Percentiles rank a stretch among this genome's conserved stretches.
Conservation (phyloP, 1,140 invertebrate species). For the Ephestia elutella region DNA sequence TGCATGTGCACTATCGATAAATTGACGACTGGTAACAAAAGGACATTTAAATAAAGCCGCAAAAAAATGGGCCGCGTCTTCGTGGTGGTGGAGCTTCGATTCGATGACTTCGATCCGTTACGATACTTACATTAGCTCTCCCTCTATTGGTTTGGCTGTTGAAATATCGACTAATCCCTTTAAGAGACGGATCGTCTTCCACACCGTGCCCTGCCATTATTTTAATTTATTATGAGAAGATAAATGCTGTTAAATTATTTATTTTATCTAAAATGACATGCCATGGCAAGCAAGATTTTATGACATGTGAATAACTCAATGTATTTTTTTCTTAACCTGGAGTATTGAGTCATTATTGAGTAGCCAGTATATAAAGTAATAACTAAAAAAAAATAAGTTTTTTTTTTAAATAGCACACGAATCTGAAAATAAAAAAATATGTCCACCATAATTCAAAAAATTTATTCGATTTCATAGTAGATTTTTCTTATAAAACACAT, state of each 20-base stretch:
- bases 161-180: conserved; percentile 54
- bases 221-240: neutral
- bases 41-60: no score
- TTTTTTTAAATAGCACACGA: no score
- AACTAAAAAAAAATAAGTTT: neutral
- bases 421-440: neutral
- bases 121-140: conserved; percentile 59
- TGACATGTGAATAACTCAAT: neutral
- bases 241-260: neutral
- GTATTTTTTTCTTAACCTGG: neutral
- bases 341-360: neutral
- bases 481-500: conserved; percentile 14
- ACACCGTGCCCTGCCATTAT: conserved; percentile 38
- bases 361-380: neutral
- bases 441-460: neutral
- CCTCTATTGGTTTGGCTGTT: conserved; percentile 61
- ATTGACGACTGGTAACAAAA: no score
- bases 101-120: no score
- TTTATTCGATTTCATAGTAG: neutral
- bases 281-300: conserved; percentile 9
- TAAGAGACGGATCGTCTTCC: conserved; percentile 58
- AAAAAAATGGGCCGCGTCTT: no score
- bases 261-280: conserved; percentile 1
- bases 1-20: no score
- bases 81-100: no score